phyloP scores from a whole-genome alignment of 1,140 invertebrate genomes.

The Ceratina calcarata region DNA sequence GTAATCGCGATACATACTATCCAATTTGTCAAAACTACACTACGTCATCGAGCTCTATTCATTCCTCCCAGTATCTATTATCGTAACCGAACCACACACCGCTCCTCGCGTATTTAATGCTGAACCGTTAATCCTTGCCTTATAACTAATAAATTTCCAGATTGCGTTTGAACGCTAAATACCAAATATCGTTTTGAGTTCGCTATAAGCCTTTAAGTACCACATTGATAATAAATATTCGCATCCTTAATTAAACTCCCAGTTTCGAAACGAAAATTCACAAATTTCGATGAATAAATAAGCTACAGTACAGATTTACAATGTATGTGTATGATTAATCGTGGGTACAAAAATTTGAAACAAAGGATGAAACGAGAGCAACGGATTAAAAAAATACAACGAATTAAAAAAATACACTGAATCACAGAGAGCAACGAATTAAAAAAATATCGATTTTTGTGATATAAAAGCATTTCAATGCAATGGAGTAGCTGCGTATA shows the following conservation, averaged over 20 bases:
- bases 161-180: neutral
- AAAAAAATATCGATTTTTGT: neutral
- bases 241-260: too few species aligned
- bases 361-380: too few species aligned
- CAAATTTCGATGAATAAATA: too few species aligned
- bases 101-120: neutral
- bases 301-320: too few species aligned
- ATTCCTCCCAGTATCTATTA: constrained; percentile 17
- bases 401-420: too few species aligned
- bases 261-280: too few species aligned
- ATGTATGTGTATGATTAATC: too few species aligned
- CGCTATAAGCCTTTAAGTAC: neutral
- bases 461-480: neutral
- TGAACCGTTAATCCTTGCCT: constrained; percentile 4
- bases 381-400: too few species aligned
- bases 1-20: constrained; percentile 28
- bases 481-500: too few species aligned
- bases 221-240: neutral
- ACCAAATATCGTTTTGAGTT: neutral
- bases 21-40: constrained; percentile 12
- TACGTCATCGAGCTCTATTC: neutral
- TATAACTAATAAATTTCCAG: constrained; percentile 10
- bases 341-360: too few species aligned
- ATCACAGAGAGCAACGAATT: neutral
- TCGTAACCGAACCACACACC: constrained; percentile 1